Evolutionary conservation across 2,113 vertebrate genomes (phyloP).

Genomic region (Puntigrus tetrazona): DNA sequence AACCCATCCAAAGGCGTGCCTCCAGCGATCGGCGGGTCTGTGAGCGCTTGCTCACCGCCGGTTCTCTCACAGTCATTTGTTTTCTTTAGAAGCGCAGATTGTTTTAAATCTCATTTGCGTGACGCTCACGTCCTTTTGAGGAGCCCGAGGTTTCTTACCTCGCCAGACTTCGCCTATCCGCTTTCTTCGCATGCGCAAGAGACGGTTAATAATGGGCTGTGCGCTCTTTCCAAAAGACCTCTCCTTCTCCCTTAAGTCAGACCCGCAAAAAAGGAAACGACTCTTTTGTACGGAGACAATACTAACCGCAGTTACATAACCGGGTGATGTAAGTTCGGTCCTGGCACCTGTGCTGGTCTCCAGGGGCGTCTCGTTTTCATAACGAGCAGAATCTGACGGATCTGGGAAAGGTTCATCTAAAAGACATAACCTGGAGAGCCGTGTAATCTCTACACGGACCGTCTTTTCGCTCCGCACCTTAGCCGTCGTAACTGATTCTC

Average conservation of each 20-base stretch:
- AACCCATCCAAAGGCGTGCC: slow-evolving; percentile 4
- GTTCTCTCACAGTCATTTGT: slow-evolving; percentile 15
- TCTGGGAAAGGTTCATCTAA: neutral
- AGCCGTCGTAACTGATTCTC: neutral
- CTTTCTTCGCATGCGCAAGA: neutral
- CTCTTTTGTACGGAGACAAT: slow-evolving; percentile 9
- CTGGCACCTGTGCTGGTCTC: slow-evolving; percentile 54
- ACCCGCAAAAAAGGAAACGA: slow-evolving; percentile 29
- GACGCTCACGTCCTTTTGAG: neutral
- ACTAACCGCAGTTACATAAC: slow-evolving; percentile 44
- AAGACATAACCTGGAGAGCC: neutral
- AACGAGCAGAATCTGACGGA: slow-evolving; percentile 17
- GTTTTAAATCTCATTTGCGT: neutral
- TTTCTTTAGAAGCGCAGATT: slow-evolving; percentile 1
- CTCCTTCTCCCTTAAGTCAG: neutral
- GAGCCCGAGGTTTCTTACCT: neutral
- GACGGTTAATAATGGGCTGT: slow-evolving; percentile 13
- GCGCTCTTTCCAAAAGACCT: slow-evolving; percentile 20
- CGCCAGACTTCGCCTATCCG: neutral
- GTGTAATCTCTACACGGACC: neutral
- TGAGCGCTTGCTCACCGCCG: neutral
- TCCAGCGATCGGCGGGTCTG: neutral
- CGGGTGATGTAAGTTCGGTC: slow-evolving; percentile 60
- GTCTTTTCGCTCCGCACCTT: neutral
- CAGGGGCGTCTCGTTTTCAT: slow-evolving; percentile 37